Base-by-base conservation (phyloP, 2,888 invertebrate species). In the Drosophila pseudotakahashii region DNA sequence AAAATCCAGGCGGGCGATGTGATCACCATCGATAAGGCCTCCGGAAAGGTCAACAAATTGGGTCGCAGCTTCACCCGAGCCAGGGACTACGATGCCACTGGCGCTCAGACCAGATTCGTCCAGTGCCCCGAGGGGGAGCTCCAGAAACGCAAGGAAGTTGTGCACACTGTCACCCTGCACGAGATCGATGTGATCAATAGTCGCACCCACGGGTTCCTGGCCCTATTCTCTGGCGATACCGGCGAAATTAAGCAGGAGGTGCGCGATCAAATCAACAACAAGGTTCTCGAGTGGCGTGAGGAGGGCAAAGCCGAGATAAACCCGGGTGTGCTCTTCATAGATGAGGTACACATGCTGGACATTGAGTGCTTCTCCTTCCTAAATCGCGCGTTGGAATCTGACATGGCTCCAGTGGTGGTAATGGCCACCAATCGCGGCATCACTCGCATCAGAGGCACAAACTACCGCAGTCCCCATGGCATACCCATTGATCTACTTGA, bases 121-220 rank as follows among this genome's bases (percentile, higher is more conserved):
- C 98, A 99, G 84, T 99, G 99, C 90, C 99, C 99, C 0, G 99
- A 99, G 88, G 99, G 99, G 0, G 99, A 99, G 92, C 93, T 99
- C 10, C 99, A 99, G 93, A 99, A 99, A 90, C 94, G 99, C 23
- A 98, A 99, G 91, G 98, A 99, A 93, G 98, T 97, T 0, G 98
- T 99, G 0, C 99, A 99, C 91, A 99, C 99, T 0, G 99, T 99
- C 0, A 98, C 98, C 0, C 93, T 99, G n/a, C 99, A 99, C 91
- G 99, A 99, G 91, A 98, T 99, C 58, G 99, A 99, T 91, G 99
- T 99, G 6, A 99, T 99, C 90, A 99, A 99, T 91, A 98, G 98
- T 44, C 94, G 99, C 75, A 98, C 99, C 0, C 99, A 99, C 90
- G 99, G 99, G 0, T 99, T 99, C 90, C 92, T 99, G 23, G 99